phyloP scores from a whole-genome alignment of 2,888 invertebrate species.

The Dasysyrphus albostriatus region DNA sequence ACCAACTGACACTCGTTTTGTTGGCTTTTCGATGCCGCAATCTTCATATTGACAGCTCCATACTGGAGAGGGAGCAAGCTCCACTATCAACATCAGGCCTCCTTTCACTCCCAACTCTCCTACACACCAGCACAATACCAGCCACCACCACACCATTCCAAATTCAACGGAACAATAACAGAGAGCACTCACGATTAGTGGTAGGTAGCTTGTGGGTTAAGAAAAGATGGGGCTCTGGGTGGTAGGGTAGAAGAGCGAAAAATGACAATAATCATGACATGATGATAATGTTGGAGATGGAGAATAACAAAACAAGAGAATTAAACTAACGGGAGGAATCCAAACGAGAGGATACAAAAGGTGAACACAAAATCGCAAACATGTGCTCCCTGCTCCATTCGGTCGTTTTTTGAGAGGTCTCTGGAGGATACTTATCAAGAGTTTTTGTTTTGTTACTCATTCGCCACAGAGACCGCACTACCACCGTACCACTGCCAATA shows the following conservation, averaged over 20 bases:
- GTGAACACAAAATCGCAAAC: conserved; percentile 54
- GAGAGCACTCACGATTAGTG: conserved; percentile 63
- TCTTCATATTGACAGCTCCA: conserved; percentile 72
- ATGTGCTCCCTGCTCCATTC: conserved; percentile 58
- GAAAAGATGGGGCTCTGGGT: not conserved
- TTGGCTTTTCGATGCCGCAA: conserved; percentile 74
- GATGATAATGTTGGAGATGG: conserved; percentile 48
- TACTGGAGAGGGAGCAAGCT: conserved; percentile 47
- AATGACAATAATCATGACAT: conserved; percentile 31
- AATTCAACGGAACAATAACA: conserved; percentile 69
- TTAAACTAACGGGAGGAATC: conserved; percentile 15
- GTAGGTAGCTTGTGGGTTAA: conserved; percentile 23
- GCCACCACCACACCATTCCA: conserved; percentile 39
- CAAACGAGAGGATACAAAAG: conserved; percentile 62
- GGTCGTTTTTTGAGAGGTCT: conserved; percentile 28
- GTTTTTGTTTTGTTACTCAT: conserved; percentile 72
- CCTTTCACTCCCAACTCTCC: conserved; percentile 33
- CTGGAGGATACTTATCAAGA: conserved; percentile 35
- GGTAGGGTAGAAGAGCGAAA: conserved; percentile 7
- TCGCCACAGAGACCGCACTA: conserved; percentile 58
- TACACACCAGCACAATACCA: not conserved
- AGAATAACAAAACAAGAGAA: conserved; percentile 70
- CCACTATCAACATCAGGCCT: conserved; percentile 9
- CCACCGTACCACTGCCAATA: not conserved
- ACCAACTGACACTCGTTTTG: conserved; percentile 66